Percentiles rank a stretch among this genome's conserved stretches.
Conservation (phyloP, 2,888 invertebrate genomes). For the Sthenelais limicola region DNA sequence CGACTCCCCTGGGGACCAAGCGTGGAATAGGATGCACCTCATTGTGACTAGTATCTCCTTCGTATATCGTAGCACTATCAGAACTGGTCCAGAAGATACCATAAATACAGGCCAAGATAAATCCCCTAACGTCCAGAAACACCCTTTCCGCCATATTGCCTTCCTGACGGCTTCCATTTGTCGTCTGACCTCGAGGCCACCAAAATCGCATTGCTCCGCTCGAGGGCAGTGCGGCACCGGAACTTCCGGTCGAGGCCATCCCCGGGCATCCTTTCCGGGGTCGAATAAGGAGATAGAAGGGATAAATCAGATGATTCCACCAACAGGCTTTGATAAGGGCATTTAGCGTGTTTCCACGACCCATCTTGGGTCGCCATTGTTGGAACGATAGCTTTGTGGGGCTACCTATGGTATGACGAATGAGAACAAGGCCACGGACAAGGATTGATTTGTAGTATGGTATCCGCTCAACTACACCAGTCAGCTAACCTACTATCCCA, state of each 20-base stretch:
- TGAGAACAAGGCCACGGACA: no score
- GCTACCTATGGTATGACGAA: no score
- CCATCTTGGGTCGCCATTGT: slow-evolving; percentile 1
- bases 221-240: not conserved
- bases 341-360: slow-evolving; percentile 23
- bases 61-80: no score
- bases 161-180: not conserved
- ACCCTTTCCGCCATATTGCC: not conserved
- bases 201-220: not conserved
- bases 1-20: no score
- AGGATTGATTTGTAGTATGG: no score
- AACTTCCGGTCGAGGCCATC: not conserved
- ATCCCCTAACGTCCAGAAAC: not conserved
- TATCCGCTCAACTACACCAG: no score
- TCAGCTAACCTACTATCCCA: no score
- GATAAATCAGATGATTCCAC: slow-evolving; percentile 18
- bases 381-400: no score
- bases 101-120: not conserved
- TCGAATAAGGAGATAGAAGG: slow-evolving; percentile 23
- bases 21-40: no score
- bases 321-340: slow-evolving; percentile 22
- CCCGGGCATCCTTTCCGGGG: slow-evolving; percentile 6
- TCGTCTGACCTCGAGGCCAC: not conserved
- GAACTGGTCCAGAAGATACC: not conserved
- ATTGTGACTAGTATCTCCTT: no score